Evolutionary conservation across 2,113 vertebrate species (phyloP).

Genomic region (Mesocricetus auratus): DNA sequence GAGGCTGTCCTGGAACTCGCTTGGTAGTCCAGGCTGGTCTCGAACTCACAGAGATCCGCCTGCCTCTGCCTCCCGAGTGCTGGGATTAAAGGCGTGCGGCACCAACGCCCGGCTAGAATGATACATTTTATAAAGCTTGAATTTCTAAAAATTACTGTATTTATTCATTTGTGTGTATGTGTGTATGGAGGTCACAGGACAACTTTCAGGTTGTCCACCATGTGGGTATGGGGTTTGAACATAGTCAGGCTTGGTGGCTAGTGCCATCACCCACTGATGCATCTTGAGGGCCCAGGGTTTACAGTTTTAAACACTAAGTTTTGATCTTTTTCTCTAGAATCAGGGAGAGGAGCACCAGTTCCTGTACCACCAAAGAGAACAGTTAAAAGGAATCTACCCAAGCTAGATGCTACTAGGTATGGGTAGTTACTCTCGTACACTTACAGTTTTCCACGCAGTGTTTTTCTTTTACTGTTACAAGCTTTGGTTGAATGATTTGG

Average conservation of each 20-base stretch:
- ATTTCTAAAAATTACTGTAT: not conserved
- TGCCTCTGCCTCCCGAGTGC: too few species aligned
- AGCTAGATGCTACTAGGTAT: conserved; percentile 94
- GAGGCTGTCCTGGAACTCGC: too few species aligned
- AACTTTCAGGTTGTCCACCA: not conserved
- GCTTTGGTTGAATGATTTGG: not conserved
- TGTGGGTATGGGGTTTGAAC: not conserved
- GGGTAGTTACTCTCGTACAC: not conserved
- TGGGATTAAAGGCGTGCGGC: too few species aligned
- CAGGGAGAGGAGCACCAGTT: conserved; percentile 87
- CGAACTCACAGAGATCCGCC: too few species aligned
- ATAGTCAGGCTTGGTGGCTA: not conserved
- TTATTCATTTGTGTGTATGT: not conserved
- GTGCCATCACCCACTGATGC: not conserved
- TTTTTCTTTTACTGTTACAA: not conserved
- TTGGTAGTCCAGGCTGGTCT: too few species aligned
- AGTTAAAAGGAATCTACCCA: conserved; percentile 92
- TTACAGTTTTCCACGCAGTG: not conserved
- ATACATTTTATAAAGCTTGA: not conserved
- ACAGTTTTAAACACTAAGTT: conserved; percentile 38
- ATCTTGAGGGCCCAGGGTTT: not conserved
- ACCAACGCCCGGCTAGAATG: too few species aligned
- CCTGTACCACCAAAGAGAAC: conserved; percentile 87
- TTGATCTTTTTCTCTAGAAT: conserved; percentile 76
- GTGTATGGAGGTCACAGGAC: not conserved